Percentiles rank a stretch among this genome's conserved stretches.
Conservation (phyloP, 2,113 vertebrate genomes). For the Cygnus buccinator region DNA sequence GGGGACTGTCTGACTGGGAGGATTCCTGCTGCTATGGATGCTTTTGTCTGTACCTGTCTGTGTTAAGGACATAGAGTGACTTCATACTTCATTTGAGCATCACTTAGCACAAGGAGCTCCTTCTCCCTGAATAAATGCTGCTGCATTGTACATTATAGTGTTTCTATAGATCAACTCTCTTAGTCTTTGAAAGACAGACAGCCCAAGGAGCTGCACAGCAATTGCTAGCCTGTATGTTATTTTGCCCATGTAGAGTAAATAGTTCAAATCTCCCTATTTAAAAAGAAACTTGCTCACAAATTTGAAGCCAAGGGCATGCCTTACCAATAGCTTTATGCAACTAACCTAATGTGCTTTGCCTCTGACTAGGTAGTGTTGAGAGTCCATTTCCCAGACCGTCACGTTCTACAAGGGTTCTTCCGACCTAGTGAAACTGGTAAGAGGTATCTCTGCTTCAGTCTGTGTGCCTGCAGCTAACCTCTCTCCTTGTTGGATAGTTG, state of each 20-base stretch:
- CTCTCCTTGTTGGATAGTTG: not conserved
- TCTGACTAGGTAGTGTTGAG: constrained; percentile 88
- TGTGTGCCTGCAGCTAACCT: not conserved
- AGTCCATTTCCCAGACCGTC: constrained; percentile 92
- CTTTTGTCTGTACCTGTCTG: not conserved
- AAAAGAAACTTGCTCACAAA: not conserved
- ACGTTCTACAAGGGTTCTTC: constrained; percentile 93
- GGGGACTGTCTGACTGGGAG: not conserved
- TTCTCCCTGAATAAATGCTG: not conserved
- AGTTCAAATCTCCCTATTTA: not conserved
- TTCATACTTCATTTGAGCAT: not conserved
- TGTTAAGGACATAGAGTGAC: not conserved
- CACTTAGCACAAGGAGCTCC: not conserved
- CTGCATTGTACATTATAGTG: not conserved
- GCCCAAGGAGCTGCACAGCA: not conserved
- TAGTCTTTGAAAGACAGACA: not conserved
- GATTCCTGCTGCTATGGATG: not conserved
- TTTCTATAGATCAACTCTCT: not conserved
- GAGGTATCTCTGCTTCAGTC: not conserved
- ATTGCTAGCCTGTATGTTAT: not conserved
- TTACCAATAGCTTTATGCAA: not conserved
- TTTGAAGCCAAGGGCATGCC: not conserved
- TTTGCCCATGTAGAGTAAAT: not conserved
- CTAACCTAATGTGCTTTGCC: not conserved
- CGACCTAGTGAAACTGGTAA: constrained; percentile 89